phyloP scores from a whole-genome alignment of 2,113 vertebrate genomes.

The Variabilichromis moorii region DNA sequence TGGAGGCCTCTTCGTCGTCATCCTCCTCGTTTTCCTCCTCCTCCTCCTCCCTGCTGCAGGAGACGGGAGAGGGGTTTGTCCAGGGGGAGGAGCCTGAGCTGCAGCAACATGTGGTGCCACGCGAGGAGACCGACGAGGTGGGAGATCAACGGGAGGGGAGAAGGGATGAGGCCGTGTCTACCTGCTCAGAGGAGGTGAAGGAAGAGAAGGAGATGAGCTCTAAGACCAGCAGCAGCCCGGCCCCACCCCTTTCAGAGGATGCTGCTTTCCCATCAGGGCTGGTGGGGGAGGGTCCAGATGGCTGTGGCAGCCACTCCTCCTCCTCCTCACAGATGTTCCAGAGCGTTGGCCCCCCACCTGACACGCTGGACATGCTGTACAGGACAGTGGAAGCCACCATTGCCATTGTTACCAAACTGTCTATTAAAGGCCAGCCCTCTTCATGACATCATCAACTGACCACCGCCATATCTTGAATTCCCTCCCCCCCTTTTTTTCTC shows the following conservation, averaged over 20 bases:
- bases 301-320: conserved; percentile 76
- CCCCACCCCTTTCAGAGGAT: conserved; percentile 73
- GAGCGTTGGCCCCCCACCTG: conserved; percentile 78
- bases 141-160: not conserved
- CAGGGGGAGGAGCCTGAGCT: conserved; percentile 60
- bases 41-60: conserved; percentile 77
- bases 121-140: conserved; percentile 8
- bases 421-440: conserved; percentile 81
- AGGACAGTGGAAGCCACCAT: conserved; percentile 96
- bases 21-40: conserved; percentile 72
- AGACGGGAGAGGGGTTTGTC: conserved; percentile 70
- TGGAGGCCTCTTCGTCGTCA: conserved; percentile 77
- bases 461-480: not conserved
- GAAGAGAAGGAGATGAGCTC: conserved; percentile 63
- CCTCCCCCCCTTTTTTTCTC: not conserved
- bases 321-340: conserved; percentile 68
- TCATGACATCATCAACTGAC: conserved; percentile 83
- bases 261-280: conserved; percentile 75
- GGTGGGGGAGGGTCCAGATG: conserved; percentile 74
- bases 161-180: not conserved
- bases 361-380: conserved; percentile 94
- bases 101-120: conserved; percentile 18
- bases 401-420: conserved; percentile 89
- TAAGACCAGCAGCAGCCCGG: conserved; percentile 64
- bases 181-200: conserved; percentile 19